Evolutionary conservation across 1,140 invertebrate species (phyloP).

Genomic region (silkworm (Bombyx mori)): ASM3026992v2 NC_085117.1:19244501-19245000

Average conservation of each 20-base stretch:
- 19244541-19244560: conserved; percentile 96
- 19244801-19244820: conserved; percentile 59
- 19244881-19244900: conserved; percentile 47
- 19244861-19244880: conserved; percentile 19
- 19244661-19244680: conserved; percentile 30
- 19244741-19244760: conserved; percentile 62
- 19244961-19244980: not conserved
- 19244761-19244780: conserved; percentile 64
- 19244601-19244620: conserved; percentile 55
- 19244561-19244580: conserved; percentile 92
- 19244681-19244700: conserved; percentile 16
- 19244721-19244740: conserved; percentile 28
- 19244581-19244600: conserved; percentile 73
- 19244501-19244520: conserved; percentile 93
- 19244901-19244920: conserved; percentile 27
- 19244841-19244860: conserved; percentile 60
- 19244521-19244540: conserved; percentile 98
- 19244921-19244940: conserved; percentile 3
- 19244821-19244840: conserved; percentile 25
- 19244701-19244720: conserved; percentile 14
- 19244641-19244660: conserved; percentile 36
- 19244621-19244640: conserved; percentile 71
- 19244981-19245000: not conserved
- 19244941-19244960: not conserved
- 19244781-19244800: conserved; percentile 56